Conservation (phyloP, 2,797 vertebrate species). For the Lithobates sylvaticus region DNA sequence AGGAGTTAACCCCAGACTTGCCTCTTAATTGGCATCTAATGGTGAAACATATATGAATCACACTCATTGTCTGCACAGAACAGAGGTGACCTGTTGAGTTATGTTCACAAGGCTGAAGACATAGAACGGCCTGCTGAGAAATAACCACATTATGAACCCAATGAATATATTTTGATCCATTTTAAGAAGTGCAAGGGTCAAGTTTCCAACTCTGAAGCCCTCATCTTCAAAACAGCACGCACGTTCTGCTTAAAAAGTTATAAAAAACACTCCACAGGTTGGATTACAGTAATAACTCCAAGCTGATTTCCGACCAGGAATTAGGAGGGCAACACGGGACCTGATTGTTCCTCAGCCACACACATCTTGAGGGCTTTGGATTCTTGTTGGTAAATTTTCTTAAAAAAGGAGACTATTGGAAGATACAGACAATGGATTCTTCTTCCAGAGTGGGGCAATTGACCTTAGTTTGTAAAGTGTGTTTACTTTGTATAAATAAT, state of each 20-base stretch:
- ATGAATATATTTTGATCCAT: conserved; percentile 49
- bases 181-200: conserved; percentile 32
- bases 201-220: conserved; percentile 41
- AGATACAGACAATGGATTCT: conserved; percentile 12
- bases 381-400: conserved; percentile 17
- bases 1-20: neutral
- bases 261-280: conserved; percentile 5
- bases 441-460: neutral
- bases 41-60: conserved; percentile 45
- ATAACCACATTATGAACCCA: conserved; percentile 54
- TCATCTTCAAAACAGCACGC: conserved; percentile 15
- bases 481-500: neutral
- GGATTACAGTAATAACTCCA: conserved; percentile 25
- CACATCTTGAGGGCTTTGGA: conserved; percentile 15
- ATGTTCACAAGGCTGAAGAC: conserved; percentile 45
- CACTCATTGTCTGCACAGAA: conserved; percentile 49
- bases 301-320: conserved; percentile 6
- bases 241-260: conserved; percentile 1
- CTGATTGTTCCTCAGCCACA: neutral
- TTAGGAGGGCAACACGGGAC: neutral
- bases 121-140: conserved; percentile 49
- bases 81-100: conserved; percentile 52
- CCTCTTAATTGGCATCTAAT: conserved; percentile 27
- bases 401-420: neutral
- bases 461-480: neutral